Percentiles rank a stretch among this genome's conserved stretches.
Conservation (phyloP, 2,113 vertebrate genomes). For the Tretioscincus oriximinensis region DNA sequence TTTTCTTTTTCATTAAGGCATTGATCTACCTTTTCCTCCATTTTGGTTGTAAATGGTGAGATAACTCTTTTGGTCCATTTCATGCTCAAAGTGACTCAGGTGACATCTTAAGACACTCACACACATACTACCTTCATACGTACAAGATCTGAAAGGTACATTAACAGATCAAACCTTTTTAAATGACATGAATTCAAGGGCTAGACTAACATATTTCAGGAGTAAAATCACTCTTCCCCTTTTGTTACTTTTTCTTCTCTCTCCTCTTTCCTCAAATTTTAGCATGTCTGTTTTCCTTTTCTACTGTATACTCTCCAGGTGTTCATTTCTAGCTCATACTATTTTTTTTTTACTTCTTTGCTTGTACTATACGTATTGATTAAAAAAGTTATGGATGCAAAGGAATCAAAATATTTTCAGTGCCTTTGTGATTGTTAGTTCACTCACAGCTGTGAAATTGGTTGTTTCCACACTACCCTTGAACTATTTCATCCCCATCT, state of each 20-base stretch:
- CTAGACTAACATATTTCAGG: not conserved
- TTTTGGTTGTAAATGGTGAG: constrained; percentile 83
- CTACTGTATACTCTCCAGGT: not conserved
- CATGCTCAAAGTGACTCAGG: constrained; percentile 51
- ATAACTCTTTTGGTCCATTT: constrained; percentile 62
- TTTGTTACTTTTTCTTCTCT: not conserved
- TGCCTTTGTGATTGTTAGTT: not conserved
- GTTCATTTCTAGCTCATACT: not conserved
- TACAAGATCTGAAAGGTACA: constrained; percentile 28
- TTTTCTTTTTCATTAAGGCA: constrained; percentile 88
- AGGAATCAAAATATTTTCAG: not conserved
- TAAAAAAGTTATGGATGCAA: not conserved
- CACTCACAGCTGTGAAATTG: not conserved
- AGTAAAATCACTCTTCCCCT: not conserved
- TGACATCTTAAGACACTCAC: constrained; percentile 37
- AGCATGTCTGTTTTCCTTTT: not conserved
- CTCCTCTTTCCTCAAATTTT: not conserved
- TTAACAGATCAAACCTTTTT: constrained; percentile 2
- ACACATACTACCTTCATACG: constrained; percentile 25
- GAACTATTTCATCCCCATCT: not conserved
- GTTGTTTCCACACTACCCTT: not conserved
- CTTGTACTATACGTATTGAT: not conserved
- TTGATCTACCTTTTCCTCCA: constrained; percentile 85
- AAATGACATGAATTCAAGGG: not conserved
- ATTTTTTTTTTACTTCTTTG: not conserved